Evolutionary conservation across 2,888 invertebrate genomes (phyloP), one percentile per base, ranked within the genome.

Genomic region (Diarsia mendica): DNA sequence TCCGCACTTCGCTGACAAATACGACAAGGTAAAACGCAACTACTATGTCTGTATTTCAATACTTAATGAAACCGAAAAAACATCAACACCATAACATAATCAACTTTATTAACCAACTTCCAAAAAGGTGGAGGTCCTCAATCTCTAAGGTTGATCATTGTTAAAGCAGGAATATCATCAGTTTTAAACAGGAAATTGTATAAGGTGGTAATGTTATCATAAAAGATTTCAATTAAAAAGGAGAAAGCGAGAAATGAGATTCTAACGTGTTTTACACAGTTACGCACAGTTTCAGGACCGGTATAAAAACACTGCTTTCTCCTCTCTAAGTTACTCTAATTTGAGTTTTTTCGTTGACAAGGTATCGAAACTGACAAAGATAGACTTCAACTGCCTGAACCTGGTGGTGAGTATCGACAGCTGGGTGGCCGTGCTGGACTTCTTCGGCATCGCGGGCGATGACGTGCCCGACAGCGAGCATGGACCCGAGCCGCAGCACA

Each of bases 391-490:
- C 92, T 98, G 98, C 89, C 95, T 99, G 86, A 99, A 99, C 93
- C 96, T 99, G 82, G 98, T 98, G 49, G 97, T 99, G 84, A 99
- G 98, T 91, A 98, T 99, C 44, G 98, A 99, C 92, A 98, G 99
- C 69, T 99, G 99, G 99, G 98, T 99, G 88, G 98, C 99, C 51
- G 97, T 99, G 63, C 97, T 99, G 69, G 99, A 99, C 94, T 99
- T 99, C 93, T 98, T 99, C 90, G 99, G 99, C 49, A 94, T 96
- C 39, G 94, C 95, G 20, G 95, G 93, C 6, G 96, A 95, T 74
- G 95, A 95, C 67, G 80, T 87, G 72, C 86, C 91, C 3, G 89
- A 89, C 0, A 33, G 58, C 15, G 88, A 88, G 3, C 80, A 82
- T 46, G 85, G 85, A 3, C 82, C 86, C 11, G 86, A 86, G 67